Conservation (phyloP, 2,113 vertebrate species). For the Centropus bengalensis region DNA sequence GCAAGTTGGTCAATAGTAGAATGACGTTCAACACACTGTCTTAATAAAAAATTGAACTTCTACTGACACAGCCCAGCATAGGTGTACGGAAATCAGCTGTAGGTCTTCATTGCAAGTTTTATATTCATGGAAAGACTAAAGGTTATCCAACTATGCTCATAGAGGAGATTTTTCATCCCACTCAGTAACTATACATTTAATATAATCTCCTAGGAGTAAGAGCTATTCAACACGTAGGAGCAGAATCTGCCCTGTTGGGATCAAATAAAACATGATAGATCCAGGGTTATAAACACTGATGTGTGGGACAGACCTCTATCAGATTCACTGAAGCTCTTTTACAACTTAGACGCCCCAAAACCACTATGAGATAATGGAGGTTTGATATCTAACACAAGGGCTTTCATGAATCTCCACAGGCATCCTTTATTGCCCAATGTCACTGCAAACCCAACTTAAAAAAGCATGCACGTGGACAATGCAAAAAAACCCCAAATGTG, state of each 20-base stretch:
- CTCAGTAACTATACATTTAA: background rate
- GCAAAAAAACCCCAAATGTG: background rate
- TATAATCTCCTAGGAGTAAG: background rate
- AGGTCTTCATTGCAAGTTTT: background rate
- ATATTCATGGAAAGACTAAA: background rate
- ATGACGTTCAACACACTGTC: background rate
- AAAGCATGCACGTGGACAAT: accelerated
- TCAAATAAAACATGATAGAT: background rate
- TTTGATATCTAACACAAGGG: background rate
- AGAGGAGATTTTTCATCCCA: background rate
- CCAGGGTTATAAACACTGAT: background rate
- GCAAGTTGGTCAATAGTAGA: background rate
- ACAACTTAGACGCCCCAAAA: background rate
- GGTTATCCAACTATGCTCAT: background rate
- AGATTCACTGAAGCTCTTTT: background rate
- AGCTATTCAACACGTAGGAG: background rate
- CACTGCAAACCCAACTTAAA: background rate
- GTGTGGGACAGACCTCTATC: background rate
- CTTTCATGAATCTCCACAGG: background rate
- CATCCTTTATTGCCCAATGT: background rate
- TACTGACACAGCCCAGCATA: background rate
- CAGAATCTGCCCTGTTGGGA: background rate
- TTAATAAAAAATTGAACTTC: background rate
- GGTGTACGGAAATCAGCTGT: background rate
- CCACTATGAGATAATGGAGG: background rate